Evolutionary conservation across 2,888 invertebrate genomes (phyloP).

Genomic region (Drosophila koepferae): DNA sequence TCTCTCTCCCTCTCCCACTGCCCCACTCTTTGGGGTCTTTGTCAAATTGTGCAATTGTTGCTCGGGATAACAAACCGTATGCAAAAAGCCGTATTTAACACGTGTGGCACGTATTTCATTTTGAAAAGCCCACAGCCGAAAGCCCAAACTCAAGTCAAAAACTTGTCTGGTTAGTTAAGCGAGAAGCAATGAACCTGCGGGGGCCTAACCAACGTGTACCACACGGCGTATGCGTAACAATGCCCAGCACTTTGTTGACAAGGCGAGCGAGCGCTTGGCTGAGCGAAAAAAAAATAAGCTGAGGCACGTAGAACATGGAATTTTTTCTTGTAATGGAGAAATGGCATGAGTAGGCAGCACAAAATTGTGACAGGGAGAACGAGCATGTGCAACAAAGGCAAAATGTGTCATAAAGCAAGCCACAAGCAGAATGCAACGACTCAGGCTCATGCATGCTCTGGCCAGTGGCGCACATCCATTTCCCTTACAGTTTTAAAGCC

Average conservation of each 20-base stretch:
- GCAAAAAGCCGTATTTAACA: constrained; percentile 69
- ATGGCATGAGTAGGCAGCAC: neutral
- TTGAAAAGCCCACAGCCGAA: constrained; percentile 29
- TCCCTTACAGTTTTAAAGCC: constrained; percentile 20
- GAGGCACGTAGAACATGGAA: constrained; percentile 42
- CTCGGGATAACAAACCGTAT: constrained; percentile 30
- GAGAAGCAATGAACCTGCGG: constrained; percentile 64
- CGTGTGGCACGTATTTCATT: constrained; percentile 80
- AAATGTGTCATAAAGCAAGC: constrained; percentile 58
- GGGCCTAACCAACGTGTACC: constrained; percentile 15
- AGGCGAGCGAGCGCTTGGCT: constrained; percentile 10
- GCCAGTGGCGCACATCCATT: constrained; percentile 15
- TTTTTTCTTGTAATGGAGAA: constrained; percentile 16
- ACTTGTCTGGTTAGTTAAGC: constrained; percentile 50
- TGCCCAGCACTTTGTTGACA: constrained; percentile 28
- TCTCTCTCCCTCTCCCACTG: neutral
- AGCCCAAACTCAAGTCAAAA: constrained; percentile 17
- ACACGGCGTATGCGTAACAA: constrained; percentile 59
- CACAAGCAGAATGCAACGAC: constrained; percentile 17
- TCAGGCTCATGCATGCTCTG: neutral
- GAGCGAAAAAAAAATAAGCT: constrained; percentile 16
- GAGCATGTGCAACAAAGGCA: constrained; percentile 42
- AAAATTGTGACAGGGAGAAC: constrained; percentile 17
- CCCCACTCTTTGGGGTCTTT: constrained; percentile 6
- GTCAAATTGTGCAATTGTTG: constrained; percentile 75